Evolutionary conservation across 2,797 vertebrate genomes (phyloP).

Genomic region (Acropternis orthonyx): DNA sequence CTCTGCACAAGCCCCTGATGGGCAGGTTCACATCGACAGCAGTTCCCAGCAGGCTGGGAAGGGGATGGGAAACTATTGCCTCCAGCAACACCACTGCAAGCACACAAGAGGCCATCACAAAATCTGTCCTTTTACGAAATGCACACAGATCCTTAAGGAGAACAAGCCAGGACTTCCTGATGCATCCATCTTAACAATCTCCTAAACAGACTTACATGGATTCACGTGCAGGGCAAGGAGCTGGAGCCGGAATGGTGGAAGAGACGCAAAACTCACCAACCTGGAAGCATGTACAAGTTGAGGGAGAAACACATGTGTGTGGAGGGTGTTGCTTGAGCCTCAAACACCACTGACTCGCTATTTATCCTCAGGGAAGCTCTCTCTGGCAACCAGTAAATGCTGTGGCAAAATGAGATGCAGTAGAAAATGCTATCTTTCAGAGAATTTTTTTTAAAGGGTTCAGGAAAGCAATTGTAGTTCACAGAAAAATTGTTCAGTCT

Average conservation of each 20-base stretch:
- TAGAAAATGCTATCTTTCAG: neutral
- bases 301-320: neutral
- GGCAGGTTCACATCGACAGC: neutral
- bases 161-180: neutral
- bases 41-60: neutral
- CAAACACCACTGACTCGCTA: neutral
- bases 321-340: neutral
- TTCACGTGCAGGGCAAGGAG: neutral
- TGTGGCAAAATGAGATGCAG: neutral
- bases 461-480: neutral
- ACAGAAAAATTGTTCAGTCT: neutral
- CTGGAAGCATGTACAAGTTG: neutral
- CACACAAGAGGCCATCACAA: neutral
- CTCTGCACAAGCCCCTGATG: neutral
- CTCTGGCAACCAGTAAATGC: neutral
- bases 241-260: neutral
- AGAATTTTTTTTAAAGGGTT: neutral
- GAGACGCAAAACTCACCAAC: neutral
- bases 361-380: neutral
- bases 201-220: neutral
- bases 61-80: neutral
- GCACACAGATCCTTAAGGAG: neutral
- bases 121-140: neutral
- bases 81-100: neutral
- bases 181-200: rapidly evolving